These are phyloP conservation scores for Spodoptera picta DNA, from an alignment of 2,888 invertebrate genomes.

Conservation along the genomic window DNA sequence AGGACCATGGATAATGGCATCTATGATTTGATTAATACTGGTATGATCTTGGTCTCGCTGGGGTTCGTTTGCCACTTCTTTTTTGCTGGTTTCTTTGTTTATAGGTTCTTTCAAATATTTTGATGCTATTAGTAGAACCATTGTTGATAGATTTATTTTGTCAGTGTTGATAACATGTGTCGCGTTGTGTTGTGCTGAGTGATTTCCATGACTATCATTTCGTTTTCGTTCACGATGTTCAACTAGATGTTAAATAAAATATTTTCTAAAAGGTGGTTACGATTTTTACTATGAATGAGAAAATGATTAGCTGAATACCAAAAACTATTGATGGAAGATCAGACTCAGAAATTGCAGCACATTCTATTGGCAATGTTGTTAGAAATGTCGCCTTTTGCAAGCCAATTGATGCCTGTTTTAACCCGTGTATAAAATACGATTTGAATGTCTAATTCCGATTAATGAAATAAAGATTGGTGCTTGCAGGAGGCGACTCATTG, in stretches of 20 bases:
- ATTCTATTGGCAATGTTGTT: neutral
- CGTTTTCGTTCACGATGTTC: too few species aligned
- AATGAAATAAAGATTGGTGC: slow-evolving; percentile 70
- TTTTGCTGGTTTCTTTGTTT: slow-evolving; percentile 47
- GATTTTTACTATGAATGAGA: too few species aligned
- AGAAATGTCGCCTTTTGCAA: slow-evolving; percentile 70
- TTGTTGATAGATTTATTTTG: slow-evolving; percentile 1
- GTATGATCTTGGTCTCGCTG: slow-evolving; percentile 58
- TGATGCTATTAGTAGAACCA: too few species aligned
- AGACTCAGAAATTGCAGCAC: neutral
- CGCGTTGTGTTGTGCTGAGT: neutral
- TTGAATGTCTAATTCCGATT: slow-evolving; percentile 38
- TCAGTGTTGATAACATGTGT: slow-evolving; percentile 13
- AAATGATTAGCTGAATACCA: too few species aligned
- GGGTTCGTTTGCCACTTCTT: slow-evolving; percentile 30
- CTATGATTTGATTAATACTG: slow-evolving; percentile 70
- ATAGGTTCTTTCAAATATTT: slow-evolving; percentile 20
- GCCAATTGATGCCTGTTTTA: slow-evolving; percentile 56
- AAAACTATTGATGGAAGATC: too few species aligned
- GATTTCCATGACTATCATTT: too few species aligned
- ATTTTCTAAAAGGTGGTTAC: too few species aligned
- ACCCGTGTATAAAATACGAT: slow-evolving; percentile 4
- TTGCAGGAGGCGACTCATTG: slow-evolving; percentile 84
- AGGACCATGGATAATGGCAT: slow-evolving; percentile 79
- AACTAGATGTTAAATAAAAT: too few species aligned